Percentiles rank a stretch among this genome's conserved stretches.
These are phyloP conservation scores for human DNA, from an alignment of 2,113 vertebrate genomes.

Conservation along the genomic window GRCh38 chrY:9569501-9570000, in stretches of 20 bases:
- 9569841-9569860: background rate
- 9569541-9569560: background rate
- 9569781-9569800: background rate
- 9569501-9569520: background rate
- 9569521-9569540: background rate
- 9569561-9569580: background rate
- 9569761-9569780: background rate
- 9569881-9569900: background rate
- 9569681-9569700: background rate
- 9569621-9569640: background rate
- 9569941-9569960: background rate
- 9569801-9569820: background rate
- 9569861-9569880: background rate
- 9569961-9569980: background rate
- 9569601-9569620: background rate
- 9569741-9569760: background rate
- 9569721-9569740: background rate
- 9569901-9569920: background rate
- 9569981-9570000: background rate
- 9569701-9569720: background rate
- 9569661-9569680: background rate
- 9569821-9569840: constrained; percentile 21
- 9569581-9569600: background rate
- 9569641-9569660: background rate
- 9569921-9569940: background rate